A percentile compares a stretch with the other conserved stretches of the same genome.
Evolutionary conservation across 1,140 invertebrate genomes (phyloP).

Genomic region (Microplitis demolitor): DNA sequence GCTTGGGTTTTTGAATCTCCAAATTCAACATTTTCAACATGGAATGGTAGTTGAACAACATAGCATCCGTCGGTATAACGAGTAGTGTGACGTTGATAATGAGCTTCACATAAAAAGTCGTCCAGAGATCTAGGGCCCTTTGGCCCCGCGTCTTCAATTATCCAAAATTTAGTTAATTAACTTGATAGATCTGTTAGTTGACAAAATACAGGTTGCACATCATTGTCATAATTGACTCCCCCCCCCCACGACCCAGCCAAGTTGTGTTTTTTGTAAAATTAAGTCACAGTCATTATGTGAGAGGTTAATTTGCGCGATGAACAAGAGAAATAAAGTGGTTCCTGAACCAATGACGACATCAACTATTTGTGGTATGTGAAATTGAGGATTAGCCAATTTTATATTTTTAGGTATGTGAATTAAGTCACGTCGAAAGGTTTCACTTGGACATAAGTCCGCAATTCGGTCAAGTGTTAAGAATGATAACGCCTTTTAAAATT

Average conservation of each 20-base stretch:
- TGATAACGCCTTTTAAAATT: slow-evolving; percentile 22
- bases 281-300: slow-evolving; percentile 10
- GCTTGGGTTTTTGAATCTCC: slow-evolving; percentile 22
- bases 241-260: slow-evolving; percentile 24
- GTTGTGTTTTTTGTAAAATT: slow-evolving; percentile 22
- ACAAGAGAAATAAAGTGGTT: slow-evolving; percentile 21
- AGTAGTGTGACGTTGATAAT: slow-evolving; percentile 11
- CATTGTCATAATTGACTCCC: background rate
- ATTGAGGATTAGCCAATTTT: slow-evolving; percentile 25
- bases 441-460: slow-evolving; percentile 15
- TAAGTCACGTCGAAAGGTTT: slow-evolving; percentile 21
- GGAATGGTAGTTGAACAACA: slow-evolving; percentile 20
- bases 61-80: slow-evolving; percentile 14
- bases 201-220: slow-evolving; percentile 2
- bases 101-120: slow-evolving; percentile 11
- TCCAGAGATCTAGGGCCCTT: background rate
- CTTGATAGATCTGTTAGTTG: slow-evolving; percentile 14
- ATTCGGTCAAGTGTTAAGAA: slow-evolving; percentile 27
- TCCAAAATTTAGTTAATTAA: slow-evolving; percentile 20
- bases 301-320: slow-evolving; percentile 23
- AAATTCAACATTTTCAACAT: background rate
- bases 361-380: slow-evolving; percentile 19
- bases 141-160: slow-evolving; percentile 4
- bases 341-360: slow-evolving; percentile 25
- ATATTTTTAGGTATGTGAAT: slow-evolving; percentile 28